phyloP scores from a whole-genome alignment of 2,113 vertebrate genomes.

The Dolichotis patagonum region DNA sequence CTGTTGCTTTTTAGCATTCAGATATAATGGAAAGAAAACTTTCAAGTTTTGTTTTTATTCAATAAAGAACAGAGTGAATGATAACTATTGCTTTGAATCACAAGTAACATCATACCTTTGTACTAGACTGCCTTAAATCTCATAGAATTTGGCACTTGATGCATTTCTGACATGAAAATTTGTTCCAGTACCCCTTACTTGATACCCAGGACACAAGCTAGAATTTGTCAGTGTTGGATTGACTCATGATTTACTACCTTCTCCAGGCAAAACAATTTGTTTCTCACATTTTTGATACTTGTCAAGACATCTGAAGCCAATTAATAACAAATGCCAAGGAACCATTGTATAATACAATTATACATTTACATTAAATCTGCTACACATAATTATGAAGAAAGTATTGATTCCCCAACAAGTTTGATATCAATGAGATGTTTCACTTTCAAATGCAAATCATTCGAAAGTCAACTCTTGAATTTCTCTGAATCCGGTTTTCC shows the following conservation, averaged over 20 bases:
- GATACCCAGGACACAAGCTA: neutral
- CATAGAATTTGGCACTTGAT: neutral
- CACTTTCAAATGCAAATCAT: neutral
- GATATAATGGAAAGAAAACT: neutral
- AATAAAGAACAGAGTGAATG: neutral
- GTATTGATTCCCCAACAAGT: neutral
- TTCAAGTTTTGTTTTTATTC: neutral
- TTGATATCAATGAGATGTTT: neutral
- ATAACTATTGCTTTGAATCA: neutral
- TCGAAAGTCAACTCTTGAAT: neutral
- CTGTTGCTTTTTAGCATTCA: neutral
- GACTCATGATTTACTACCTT: neutral
- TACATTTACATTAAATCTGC: neutral
- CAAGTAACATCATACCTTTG: neutral
- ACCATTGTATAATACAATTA: neutral
- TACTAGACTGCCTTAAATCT: neutral
- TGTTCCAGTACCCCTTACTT: neutral
- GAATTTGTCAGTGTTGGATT: neutral
- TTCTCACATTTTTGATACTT: neutral
- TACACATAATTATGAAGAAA: neutral
- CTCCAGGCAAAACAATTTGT: neutral
- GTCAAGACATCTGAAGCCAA: neutral
- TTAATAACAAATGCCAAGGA: neutral
- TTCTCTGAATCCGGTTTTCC: neutral
- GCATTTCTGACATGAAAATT: neutral